Percentiles rank a stretch among this genome's conserved stretches.
Conservation (phyloP, 2,888 invertebrate genomes). For the Hipparchia semele region DNA sequence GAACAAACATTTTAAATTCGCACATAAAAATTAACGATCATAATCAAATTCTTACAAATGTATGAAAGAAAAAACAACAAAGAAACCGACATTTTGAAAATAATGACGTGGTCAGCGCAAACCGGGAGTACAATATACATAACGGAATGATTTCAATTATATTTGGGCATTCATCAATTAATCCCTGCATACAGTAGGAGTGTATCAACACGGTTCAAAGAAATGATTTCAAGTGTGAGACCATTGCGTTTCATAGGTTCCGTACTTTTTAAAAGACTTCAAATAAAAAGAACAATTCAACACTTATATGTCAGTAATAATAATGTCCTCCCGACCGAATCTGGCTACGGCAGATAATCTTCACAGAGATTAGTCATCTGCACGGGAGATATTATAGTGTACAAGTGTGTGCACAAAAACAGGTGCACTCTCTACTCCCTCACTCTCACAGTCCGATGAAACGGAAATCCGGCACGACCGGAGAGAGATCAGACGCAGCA, state of each 20-base stretch:
- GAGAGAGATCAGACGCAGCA: too few species aligned
- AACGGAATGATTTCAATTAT: conserved; percentile 56
- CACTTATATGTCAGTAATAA: too few species aligned
- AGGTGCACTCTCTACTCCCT: too few species aligned
- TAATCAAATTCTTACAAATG: not conserved
- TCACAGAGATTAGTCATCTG: too few species aligned
- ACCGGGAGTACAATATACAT: conserved; percentile 55
- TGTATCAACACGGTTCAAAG: not conserved
- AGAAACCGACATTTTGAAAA: conserved; percentile 24
- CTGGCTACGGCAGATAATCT: too few species aligned
- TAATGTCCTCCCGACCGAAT: too few species aligned
- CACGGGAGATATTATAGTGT: too few species aligned
- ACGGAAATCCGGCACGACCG: too few species aligned
- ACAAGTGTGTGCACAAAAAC: too few species aligned
- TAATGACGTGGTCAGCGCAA: conserved; percentile 40
- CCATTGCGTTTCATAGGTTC: not conserved
- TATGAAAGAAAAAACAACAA: conserved; percentile 23
- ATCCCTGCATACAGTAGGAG: conserved; percentile 43
- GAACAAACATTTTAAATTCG: not conserved
- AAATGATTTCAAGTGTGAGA: not conserved
- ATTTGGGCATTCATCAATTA: conserved; percentile 65
- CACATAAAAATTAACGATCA: not conserved
- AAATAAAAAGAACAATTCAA: too few species aligned
- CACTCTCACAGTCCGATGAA: too few species aligned
- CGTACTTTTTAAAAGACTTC: not conserved